These are phyloP conservation scores for Andrena hattorfiana DNA, from an alignment of 2,888 invertebrate genomes.

Conservation along the genomic window DNA sequence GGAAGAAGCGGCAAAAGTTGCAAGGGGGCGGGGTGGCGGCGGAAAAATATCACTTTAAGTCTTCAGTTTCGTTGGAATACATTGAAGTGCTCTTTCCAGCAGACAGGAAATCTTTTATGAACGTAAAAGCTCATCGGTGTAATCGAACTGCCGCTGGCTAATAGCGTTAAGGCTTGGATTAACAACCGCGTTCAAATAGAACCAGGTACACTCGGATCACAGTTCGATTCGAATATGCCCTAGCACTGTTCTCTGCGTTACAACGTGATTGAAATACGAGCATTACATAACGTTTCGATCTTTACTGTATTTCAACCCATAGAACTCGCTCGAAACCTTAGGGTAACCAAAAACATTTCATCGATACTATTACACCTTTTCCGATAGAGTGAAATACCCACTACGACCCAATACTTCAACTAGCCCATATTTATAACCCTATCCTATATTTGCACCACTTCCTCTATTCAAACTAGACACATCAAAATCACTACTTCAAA, in stretches of 20 bases:
- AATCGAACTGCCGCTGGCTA: constrained; percentile 1
- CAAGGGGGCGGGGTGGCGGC: neutral
- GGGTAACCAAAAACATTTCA: too few species aligned
- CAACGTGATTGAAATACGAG: neutral
- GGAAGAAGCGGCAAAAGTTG: neutral
- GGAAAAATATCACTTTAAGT: neutral
- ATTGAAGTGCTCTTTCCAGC: constrained; percentile 1
- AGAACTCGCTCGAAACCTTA: neutral
- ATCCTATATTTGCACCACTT: too few species aligned
- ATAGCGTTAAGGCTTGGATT: constrained; percentile 15
- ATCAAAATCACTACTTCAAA: too few species aligned
- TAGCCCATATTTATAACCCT: too few species aligned
- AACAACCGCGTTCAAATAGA: constrained; percentile 15
- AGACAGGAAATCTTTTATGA: constrained; percentile 4
- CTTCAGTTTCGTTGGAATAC: constrained; percentile 1
- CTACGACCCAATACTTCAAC: too few species aligned
- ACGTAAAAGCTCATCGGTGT: neutral
- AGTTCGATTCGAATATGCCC: neutral
- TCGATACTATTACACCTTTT: too few species aligned
- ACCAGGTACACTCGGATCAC: neutral
- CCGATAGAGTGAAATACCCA: too few species aligned
- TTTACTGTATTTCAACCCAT: neutral
- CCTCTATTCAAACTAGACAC: too few species aligned
- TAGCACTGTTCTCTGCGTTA: neutral
- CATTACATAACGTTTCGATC: neutral